A percentile compares a stretch with the other conserved stretches of the same genome.
These are phyloP conservation scores for Babylonia areolata DNA, from an alignment of 1,140 invertebrate genomes.

Conservation along the genomic window DNA sequence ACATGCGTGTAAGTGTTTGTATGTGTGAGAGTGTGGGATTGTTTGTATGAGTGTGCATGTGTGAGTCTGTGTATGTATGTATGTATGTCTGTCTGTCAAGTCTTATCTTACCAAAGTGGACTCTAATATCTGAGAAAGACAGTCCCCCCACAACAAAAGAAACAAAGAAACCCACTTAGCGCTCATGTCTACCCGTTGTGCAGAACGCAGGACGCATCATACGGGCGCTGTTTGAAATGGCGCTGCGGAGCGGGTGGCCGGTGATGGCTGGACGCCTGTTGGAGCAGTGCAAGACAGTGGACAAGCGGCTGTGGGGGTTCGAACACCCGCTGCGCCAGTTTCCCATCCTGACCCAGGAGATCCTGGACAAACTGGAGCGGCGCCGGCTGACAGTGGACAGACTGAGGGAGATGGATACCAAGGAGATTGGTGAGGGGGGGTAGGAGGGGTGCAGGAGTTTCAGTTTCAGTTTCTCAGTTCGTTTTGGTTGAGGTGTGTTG, in stretches of 20 bases:
- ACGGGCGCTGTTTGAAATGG: constrained; percentile 95
- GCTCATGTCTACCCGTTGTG: not conserved
- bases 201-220: constrained; percentile 94
- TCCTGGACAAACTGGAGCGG: constrained; percentile 89
- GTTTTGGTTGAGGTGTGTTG: too few species aligned
- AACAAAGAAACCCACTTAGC: too few species aligned
- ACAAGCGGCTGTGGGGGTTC: constrained; percentile 86
- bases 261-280: constrained; percentile 88
- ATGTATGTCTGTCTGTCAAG: not conserved
- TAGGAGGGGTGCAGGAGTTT: too few species aligned
- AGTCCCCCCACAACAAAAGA: too few species aligned
- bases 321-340: constrained; percentile 93
- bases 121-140: too few species aligned
- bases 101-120: too few species aligned
- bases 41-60: too few species aligned
- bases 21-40: too few species aligned
- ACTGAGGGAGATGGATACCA: constrained; percentile 89
- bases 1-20: too few species aligned
- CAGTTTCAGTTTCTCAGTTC: too few species aligned
- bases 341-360: constrained; percentile 84
- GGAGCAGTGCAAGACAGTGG: constrained; percentile 90
- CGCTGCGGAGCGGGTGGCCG: constrained; percentile 91
- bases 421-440: constrained; percentile 89
- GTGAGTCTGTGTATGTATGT: not conserved
- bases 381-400: constrained; percentile 84